Evolutionary conservation across 2,888 invertebrate species (phyloP).

Genomic region (Dysmachus trigonus): DNA sequence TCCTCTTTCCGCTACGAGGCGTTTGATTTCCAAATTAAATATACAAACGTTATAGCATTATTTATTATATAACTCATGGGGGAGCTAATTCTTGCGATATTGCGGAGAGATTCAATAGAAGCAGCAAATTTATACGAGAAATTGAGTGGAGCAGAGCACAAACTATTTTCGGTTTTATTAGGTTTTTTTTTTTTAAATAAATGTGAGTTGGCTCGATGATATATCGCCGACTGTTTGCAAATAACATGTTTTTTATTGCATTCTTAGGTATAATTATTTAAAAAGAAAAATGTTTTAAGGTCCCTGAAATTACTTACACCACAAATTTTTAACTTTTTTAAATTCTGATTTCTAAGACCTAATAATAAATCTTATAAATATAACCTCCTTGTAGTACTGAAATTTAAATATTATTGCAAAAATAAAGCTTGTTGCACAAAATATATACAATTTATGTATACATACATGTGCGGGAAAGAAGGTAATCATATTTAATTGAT

Average conservation of each 20-base stretch:
- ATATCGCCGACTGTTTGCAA: not conserved
- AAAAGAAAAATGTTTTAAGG: too few species aligned
- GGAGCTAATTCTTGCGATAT: not conserved
- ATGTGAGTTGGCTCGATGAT: not conserved
- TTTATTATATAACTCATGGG: not conserved
- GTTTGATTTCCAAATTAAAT: conserved; percentile 12
- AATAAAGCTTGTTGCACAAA: too few species aligned
- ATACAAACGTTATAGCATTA: not conserved
- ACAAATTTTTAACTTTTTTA: not conserved
- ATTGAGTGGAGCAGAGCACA: not conserved
- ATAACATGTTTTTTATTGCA: not conserved
- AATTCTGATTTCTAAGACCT: not conserved
- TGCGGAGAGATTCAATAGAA: not conserved
- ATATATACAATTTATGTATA: too few species aligned
- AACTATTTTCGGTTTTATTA: not conserved
- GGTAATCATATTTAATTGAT: too few species aligned
- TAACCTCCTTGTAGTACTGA: too few species aligned
- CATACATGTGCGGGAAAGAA: too few species aligned
- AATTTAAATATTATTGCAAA: too few species aligned
- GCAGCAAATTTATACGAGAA: not conserved
- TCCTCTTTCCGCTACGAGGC: not conserved
- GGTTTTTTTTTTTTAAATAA: not conserved
- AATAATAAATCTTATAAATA: not conserved
- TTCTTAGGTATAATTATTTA: not conserved
- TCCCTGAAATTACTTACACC: too few species aligned